Base-by-base conservation (phyloP, 2,797 vertebrate species). In the Danio jaintianensis region DNA sequence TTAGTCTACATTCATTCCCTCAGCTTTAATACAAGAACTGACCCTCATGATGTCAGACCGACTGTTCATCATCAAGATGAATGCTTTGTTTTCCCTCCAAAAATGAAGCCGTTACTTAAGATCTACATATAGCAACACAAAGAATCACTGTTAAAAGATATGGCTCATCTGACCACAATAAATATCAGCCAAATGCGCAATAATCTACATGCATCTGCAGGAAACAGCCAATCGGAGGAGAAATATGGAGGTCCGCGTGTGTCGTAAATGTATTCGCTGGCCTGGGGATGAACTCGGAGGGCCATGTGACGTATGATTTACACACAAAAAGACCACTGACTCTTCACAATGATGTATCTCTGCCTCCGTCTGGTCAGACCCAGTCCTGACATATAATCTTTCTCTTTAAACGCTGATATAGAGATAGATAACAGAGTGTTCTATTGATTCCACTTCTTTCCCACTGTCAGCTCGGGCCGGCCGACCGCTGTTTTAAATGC, bases 381-480 rank as follows among this genome's bases (percentile, higher is more conserved):
- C 90, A 90, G 90, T 89, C 91, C 90, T 94, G 94, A 94, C 93
- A 93, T 90, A 88, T 90, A 92, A 94, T 94, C 93, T 90, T 91
- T 94, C 93, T 94, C 91, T 93, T 95, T 94, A 95, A 94, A 89
- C 91, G 90, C 91, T 89, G 88, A 92, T 92, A 94, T 94, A 94
- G 91, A 94, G 93, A 94, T 92, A 92, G 92, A 94, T 94, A 93
- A 92, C 92, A 92, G 93, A 93, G 93, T 80, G 91, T 89, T 87
- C 87, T 94, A 94, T 94, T 94, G 93, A 94, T 94, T 94, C 86
- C 84, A 80, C 87, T 78, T 72, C 82, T 79, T 78, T 81, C 53
- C 58, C 45, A 58, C 43, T 73, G 61, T 64, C 75, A 78, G 75
- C 61, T 29, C 29, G n/a, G 53, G 53, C 50, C 70, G 53, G 47